Percentiles rank a stretch among this genome's conserved stretches.
phyloP scores from a whole-genome alignment of 2,888 invertebrate genomes.

The Ellobium chinense region DNA sequence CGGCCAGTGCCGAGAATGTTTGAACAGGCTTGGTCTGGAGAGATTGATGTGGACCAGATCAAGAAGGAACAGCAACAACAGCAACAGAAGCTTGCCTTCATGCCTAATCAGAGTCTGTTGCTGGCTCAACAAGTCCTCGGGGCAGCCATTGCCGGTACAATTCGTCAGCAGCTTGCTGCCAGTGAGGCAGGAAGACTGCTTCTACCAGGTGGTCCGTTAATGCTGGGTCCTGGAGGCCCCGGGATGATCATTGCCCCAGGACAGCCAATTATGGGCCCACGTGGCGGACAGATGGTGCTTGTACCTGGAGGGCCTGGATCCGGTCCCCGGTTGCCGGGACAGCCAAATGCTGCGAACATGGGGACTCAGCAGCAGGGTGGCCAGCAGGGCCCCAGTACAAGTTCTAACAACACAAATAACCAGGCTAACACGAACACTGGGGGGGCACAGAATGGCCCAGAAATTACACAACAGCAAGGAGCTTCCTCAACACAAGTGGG shows the following conservation, averaged over 20 bases:
- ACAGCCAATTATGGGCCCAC: slow-evolving; percentile 38
- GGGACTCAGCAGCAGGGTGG: not conserved
- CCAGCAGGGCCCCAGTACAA: not conserved
- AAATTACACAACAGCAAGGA: slow-evolving; percentile 24
- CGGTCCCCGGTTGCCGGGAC: not conserved
- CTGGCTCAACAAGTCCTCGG: slow-evolving; percentile 39
- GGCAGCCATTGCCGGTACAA: slow-evolving; percentile 34
- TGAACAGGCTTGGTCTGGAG: slow-evolving; percentile 95
- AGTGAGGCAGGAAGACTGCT: slow-evolving; percentile 32
- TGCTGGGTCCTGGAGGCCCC: slow-evolving; percentile 27
- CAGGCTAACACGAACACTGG: not conserved
- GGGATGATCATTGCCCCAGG: slow-evolving; percentile 44
- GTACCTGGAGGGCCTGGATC: slow-evolving; percentile 16
- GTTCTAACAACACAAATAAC: not conserved
- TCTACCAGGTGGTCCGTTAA: slow-evolving; percentile 39
- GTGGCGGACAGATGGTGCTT: slow-evolving; percentile 29
- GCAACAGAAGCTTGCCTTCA: slow-evolving; percentile 25
- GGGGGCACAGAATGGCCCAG: slow-evolving; percentile 5
- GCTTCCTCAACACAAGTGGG: not conserved
- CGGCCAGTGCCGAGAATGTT: slow-evolving; percentile 97
- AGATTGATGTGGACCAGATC: slow-evolving; percentile 57
- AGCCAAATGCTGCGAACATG: not conserved
- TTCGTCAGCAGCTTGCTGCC: slow-evolving; percentile 44
- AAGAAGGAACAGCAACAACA: slow-evolving; percentile 47
- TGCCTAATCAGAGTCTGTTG: slow-evolving; percentile 36